phyloP scores from a whole-genome alignment of 2,888 invertebrate genomes.

The Cosmopolites sordidus region DNA sequence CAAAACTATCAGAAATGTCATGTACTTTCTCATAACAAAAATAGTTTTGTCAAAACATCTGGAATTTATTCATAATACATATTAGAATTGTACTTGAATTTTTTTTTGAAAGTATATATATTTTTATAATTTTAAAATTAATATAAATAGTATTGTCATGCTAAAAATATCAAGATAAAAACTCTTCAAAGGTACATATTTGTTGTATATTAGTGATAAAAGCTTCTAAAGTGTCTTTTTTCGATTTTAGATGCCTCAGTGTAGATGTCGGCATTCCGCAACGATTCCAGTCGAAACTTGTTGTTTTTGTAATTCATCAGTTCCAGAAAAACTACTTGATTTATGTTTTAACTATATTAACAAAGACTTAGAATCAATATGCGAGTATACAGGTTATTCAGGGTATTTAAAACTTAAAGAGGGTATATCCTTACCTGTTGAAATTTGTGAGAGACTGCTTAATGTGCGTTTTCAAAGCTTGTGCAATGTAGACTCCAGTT shows the following conservation, averaged over 20 bases:
- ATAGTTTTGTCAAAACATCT: slow-evolving; percentile 18
- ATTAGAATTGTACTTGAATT: not conserved
- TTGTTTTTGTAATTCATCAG: slow-evolving; percentile 44
- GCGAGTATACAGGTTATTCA: slow-evolving; percentile 48
- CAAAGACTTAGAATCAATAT: slow-evolving; percentile 60
- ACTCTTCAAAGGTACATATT: slow-evolving; percentile 1
- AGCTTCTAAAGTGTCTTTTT: not conserved
- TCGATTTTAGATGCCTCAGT: slow-evolving; percentile 40
- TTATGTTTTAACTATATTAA: slow-evolving; percentile 62
- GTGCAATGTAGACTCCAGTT: slow-evolving; percentile 56
- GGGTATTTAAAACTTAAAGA: slow-evolving; percentile 54
- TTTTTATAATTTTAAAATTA: too few species aligned
- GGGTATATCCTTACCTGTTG: slow-evolving; percentile 63
- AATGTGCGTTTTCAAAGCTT: slow-evolving; percentile 53
- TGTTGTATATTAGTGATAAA: not conserved
- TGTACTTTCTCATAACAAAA: slow-evolving; percentile 16
- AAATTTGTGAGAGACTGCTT: slow-evolving; percentile 68
- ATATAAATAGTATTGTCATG: slow-evolving; percentile 6
- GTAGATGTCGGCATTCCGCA: slow-evolving; percentile 45
- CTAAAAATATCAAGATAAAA: slow-evolving; percentile 8
- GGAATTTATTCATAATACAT: slow-evolving; percentile 8
- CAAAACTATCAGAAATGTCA: slow-evolving; percentile 8
- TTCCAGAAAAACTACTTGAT: slow-evolving; percentile 60
- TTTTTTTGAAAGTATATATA: too few species aligned
- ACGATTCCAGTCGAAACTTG: slow-evolving; percentile 45